Base-by-base conservation (phyloP, 2,797 vertebrate genomes). In the Lophotriccus pileatus region DNA sequence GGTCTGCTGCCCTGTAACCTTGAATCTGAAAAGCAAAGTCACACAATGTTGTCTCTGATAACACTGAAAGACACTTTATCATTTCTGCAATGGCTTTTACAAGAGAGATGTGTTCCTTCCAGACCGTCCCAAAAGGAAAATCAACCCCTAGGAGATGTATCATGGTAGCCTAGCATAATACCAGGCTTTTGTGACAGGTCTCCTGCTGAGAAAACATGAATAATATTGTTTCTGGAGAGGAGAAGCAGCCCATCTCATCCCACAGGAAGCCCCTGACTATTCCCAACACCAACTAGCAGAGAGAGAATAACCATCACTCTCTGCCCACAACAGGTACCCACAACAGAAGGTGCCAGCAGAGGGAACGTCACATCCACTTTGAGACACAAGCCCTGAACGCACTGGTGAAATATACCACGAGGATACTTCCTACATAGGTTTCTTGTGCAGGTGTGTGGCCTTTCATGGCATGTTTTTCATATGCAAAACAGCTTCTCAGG, bases 371-470 rank as follows among this genome's bases (percentile, higher is more conserved):
- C 0, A 0, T 49, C 23, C 15, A 5, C 36, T 25, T 46, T 12
- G 25, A 55, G 19, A 18, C 7, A 56, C 73, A 69, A 15, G 18
- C 30, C 28, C 17, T 28, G 30, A 64, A 50, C 4, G 14, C 13
- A 2, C 12, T 6, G 4, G 28, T 28, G 18, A 78, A 32, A 85
- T 47, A 14, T 8, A 19, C 12, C 19, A 66, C 10, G 4, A 0
- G 0, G 28, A 32, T 6, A 25, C 10, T 22, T 34, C 39, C 41
- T 28, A 39, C 46, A 19, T 16, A 6, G 18, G 14, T 27, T n/a
- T 36, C 7, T 44, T 30, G 9, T 50, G 55, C 6, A 32, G 36
- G 25, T 23, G 15, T 0, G 0, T 44, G 9, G 18, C 37, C 58
- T 50, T 13, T 12, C 3, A 86, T 34, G 46, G 46, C 17, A 22